phyloP scores from a whole-genome alignment of 2,113 vertebrate species.

The Siniperca knerii region DNA sequence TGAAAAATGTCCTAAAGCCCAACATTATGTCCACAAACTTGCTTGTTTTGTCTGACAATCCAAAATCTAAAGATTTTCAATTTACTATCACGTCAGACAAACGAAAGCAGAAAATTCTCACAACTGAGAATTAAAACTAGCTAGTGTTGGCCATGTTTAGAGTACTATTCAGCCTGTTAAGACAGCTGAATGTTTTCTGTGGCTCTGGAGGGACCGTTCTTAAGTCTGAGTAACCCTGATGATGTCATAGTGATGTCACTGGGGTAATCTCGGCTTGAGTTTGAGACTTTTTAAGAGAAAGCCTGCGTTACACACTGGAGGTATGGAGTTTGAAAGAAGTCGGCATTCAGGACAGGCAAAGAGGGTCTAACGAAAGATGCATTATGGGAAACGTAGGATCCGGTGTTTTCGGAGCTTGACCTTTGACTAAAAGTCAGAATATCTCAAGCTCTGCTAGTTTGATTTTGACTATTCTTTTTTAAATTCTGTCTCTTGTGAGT shows the following conservation, averaged over 20 bases:
- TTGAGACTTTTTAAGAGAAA: neutral
- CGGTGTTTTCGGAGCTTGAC: neutral
- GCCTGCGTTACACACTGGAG: neutral
- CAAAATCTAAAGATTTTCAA: neutral
- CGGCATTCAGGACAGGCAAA: neutral
- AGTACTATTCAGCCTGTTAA: neutral
- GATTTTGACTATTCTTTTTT: neutral
- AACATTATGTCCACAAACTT: too few species aligned
- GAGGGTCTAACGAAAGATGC: neutral
- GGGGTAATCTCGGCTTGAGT: neutral
- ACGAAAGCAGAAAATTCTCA: neutral
- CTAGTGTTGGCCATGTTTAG: neutral
- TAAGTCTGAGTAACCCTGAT: neutral
- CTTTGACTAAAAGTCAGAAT: neutral
- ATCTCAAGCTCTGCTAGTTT: neutral
- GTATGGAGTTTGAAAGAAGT: neutral
- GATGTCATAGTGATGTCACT: constrained; percentile 7
- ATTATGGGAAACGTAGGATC: constrained; percentile 4
- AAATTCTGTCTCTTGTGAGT: neutral
- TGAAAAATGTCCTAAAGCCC: too few species aligned
- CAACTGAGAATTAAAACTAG: neutral
- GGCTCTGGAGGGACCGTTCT: neutral
- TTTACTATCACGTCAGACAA: neutral
- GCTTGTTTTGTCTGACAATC: neutral
- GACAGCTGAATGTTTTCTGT: too few species aligned